Percentiles rank a stretch among this genome's conserved stretches.
phyloP scores from a whole-genome alignment of 2,888 invertebrate species.

The Desoria tigrina region DNA sequence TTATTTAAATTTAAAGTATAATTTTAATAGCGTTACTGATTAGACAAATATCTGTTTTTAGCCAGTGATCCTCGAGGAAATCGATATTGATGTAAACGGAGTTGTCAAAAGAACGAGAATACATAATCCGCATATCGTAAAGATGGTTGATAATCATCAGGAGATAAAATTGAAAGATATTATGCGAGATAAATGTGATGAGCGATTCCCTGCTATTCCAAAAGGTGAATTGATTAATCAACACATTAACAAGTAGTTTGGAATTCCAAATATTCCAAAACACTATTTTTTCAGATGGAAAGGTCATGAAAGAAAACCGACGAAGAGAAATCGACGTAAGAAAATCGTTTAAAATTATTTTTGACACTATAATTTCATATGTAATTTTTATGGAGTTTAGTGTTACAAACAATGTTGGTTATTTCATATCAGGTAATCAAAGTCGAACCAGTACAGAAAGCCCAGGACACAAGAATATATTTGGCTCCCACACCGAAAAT shows the following conservation, averaged over 20 bases:
- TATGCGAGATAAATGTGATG: background rate
- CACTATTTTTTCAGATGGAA: no score
- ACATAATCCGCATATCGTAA: conserved; percentile 18
- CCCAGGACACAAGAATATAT: background rate
- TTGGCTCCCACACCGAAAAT: conserved; percentile 33
- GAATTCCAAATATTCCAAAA: no score
- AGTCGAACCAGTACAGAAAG: background rate
- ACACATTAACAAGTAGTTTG: no score
- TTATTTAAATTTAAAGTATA: no score
- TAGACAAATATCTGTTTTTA: conserved; percentile 12
- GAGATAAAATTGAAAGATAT: background rate
- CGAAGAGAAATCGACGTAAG: conserved; percentile 6
- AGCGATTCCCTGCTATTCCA: background rate
- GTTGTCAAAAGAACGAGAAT: conserved; percentile 4
- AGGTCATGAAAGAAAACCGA: conserved; percentile 13
- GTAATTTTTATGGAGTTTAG: conserved; percentile 2
- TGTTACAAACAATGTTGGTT: no score
- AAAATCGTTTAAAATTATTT: no score
- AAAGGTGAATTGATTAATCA: background rate
- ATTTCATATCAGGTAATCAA: conserved; percentile 9
- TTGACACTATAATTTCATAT: background rate
- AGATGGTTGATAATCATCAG: background rate
- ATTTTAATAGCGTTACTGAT: no score
- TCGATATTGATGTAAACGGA: conserved; percentile 37
- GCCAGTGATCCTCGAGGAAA: conserved; percentile 27